Conservation (phyloP, 2,113 vertebrate species). For the Melospiza georgiana region DNA sequence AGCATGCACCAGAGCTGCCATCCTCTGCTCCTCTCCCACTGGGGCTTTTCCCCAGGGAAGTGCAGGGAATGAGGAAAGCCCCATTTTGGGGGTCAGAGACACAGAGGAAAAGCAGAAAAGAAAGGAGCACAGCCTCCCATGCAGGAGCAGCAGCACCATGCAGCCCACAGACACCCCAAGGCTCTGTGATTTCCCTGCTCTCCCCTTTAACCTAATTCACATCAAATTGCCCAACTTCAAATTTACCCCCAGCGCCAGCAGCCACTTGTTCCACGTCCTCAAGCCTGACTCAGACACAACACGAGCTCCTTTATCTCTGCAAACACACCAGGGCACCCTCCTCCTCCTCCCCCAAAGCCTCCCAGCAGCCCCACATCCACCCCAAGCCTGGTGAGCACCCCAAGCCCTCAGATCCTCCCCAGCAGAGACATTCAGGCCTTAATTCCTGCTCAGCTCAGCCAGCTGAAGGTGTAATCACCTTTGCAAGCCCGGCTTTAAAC, state of each 20-base stretch:
- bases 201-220: neutral
- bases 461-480: neutral
- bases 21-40: neutral
- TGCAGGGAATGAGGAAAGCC: neutral
- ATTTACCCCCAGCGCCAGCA: neutral
- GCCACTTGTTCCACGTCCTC: rapidly evolving
- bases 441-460: neutral
- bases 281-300: neutral
- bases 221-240: neutral
- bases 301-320: neutral
- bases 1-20: rapidly evolving
- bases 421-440: neutral
- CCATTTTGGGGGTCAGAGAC: rapidly evolving
- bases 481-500: neutral
- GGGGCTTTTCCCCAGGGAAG: too few relatives aligned
- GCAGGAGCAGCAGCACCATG: neutral
- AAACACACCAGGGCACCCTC: neutral
- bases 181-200: neutral
- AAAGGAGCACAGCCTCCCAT: rapidly evolving
- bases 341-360: neutral
- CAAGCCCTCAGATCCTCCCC: neutral
- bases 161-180: neutral
- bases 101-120: neutral
- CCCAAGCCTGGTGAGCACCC: neutral
- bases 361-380: neutral